A percentile compares a stretch with the other conserved stretches of the same genome.
phyloP scores from a whole-genome alignment of 1,140 invertebrate species.

The Heliconius congener region DNA sequence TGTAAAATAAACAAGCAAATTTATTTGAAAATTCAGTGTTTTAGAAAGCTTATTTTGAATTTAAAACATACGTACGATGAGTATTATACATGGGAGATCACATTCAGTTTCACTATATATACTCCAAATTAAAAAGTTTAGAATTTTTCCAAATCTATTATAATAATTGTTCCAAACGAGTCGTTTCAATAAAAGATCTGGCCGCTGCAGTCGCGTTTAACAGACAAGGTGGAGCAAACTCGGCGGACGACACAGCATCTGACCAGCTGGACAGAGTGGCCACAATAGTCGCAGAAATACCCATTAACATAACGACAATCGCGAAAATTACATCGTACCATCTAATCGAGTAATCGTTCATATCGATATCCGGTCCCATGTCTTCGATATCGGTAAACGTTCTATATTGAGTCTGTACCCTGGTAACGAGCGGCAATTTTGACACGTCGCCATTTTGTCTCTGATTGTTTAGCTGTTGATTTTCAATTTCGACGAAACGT shows the following conservation, averaged over 20 bases:
- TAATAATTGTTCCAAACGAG: not conserved
- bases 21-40: no score
- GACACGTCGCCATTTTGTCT: slow-evolving; percentile 52
- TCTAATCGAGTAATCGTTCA: slow-evolving; percentile 55
- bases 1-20: no score
- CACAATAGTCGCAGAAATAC: slow-evolving; percentile 81
- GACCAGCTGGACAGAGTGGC: slow-evolving; percentile 84
- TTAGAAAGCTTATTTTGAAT: no score
- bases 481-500: slow-evolving; percentile 9
- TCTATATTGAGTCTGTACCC: slow-evolving; percentile 59
- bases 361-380: slow-evolving; percentile 30
- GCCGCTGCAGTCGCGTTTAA: slow-evolving; percentile 81
- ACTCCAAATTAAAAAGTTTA: not conserved
- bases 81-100: not conserved
- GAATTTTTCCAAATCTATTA: not conserved
- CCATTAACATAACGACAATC: slow-evolving; percentile 80
- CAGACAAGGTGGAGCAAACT: slow-evolving; percentile 85
- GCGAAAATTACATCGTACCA: slow-evolving; percentile 73
- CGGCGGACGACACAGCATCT: slow-evolving; percentile 82
- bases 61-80: not conserved
- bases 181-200: slow-evolving; percentile 56
- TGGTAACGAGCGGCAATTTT: slow-evolving; percentile 51
- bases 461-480: not conserved
- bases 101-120: not conserved
- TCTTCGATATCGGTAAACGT: slow-evolving; percentile 54